These are phyloP conservation scores for Alviniconcha marisindica DNA, from an alignment of 1,140 invertebrate species.

Conservation along the genomic window DNA sequence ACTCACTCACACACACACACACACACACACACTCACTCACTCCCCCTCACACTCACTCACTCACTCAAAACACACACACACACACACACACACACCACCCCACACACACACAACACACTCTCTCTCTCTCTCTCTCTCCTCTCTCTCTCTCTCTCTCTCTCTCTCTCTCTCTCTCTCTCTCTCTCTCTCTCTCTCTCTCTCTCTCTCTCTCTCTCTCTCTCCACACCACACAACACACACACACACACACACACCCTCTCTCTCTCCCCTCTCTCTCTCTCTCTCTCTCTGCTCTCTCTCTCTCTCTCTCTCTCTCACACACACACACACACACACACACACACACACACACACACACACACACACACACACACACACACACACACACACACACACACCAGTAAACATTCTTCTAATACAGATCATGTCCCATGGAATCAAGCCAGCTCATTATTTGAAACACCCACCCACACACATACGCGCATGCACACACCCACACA, in stretches of 20 bases:
- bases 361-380: neutral
- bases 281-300: neutral
- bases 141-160: neutral
- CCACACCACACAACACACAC: neutral
- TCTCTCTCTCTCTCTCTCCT: neutral
- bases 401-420: too few relatives aligned
- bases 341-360: neutral
- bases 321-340: constrained; percentile 5
- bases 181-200: constrained; percentile 10
- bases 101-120: neutral
- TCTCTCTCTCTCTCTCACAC: neutral
- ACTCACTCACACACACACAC: neutral
- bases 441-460: too few relatives aligned
- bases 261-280: neutral
- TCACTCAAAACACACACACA: neutral
- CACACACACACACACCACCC: constrained; percentile 7
- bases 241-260: neutral
- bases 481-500: neutral
- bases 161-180: neutral
- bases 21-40: neutral
- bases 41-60: neutral
- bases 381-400: neutral
- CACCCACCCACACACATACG: neutral
- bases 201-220: neutral
- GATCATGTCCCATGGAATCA: too few relatives aligned